phyloP scores from a whole-genome alignment of 2,888 invertebrate genomes.

The Perdita meconis region DNA sequence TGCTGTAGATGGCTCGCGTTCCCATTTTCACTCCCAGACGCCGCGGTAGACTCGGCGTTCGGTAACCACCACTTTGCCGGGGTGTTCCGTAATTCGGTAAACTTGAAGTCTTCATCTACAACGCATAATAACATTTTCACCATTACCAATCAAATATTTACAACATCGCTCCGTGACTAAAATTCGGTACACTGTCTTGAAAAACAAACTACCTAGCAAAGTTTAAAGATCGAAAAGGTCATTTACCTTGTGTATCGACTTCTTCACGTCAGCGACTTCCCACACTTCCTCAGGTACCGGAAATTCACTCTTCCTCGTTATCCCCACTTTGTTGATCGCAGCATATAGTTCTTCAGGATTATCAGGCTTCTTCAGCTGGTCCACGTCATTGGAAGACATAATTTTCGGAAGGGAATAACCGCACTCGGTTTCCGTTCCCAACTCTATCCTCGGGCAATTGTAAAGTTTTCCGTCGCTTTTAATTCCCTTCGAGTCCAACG shows the following conservation, averaged over 20 bases:
- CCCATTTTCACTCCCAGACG: slow-evolving; percentile 91
- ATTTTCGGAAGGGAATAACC: slow-evolving; percentile 78
- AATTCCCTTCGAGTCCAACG: slow-evolving; percentile 55
- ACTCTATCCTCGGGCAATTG: slow-evolving; percentile 59
- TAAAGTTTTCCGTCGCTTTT: slow-evolving; percentile 65
- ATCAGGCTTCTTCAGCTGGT: slow-evolving; percentile 82
- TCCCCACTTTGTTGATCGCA: slow-evolving; percentile 81
- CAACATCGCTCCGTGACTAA: too few species aligned
- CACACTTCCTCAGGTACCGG: slow-evolving; percentile 80
- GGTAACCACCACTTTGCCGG: slow-evolving; percentile 75
- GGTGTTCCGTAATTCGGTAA: slow-evolving; percentile 80
- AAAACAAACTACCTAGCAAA: neutral
- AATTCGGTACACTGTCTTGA: too few species aligned
- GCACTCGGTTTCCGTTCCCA: slow-evolving; percentile 70
- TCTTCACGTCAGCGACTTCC: slow-evolving; percentile 76
- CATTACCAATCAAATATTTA: too few species aligned
- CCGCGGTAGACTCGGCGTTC: slow-evolving; percentile 82
- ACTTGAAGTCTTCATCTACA: slow-evolving; percentile 80
- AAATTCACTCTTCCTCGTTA: slow-evolving; percentile 74
- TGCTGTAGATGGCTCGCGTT: slow-evolving; percentile 87
- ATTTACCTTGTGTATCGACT: slow-evolving; percentile 72
- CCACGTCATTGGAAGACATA: slow-evolving; percentile 69
- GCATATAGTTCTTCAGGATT: slow-evolving; percentile 85
- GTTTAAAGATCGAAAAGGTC: slow-evolving; percentile 2
- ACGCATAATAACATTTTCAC: too few species aligned